Conservation (phyloP, 2,888 invertebrate genomes). For the Agrochola macilenta region DNA sequence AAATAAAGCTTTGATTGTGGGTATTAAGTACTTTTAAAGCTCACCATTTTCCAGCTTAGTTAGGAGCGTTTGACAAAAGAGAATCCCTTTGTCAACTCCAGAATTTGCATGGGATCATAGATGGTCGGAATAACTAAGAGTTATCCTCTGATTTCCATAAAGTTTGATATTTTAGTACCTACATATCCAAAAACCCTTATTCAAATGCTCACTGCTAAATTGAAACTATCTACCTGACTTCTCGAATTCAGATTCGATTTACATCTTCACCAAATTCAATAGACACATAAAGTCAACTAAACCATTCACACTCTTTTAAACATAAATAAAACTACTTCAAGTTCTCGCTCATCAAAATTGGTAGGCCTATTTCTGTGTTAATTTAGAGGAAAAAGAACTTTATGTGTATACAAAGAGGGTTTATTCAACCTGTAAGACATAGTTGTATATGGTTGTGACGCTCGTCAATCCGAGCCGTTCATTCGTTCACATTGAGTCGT, state of each 20-base stretch:
- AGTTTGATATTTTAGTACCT: constrained; percentile 47
- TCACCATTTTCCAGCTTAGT: constrained; percentile 15
- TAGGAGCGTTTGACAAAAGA: constrained; percentile 14
- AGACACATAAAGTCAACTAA: constrained; percentile 53
- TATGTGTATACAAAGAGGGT: constrained; percentile 52
- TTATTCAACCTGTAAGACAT: constrained; percentile 46
- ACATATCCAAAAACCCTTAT: constrained; percentile 45
- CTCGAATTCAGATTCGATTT: constrained; percentile 55
- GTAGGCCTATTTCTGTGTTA: constrained; percentile 25
- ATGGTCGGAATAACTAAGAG: constrained; percentile 30
- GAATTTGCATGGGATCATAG: constrained; percentile 43
- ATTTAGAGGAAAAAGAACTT: constrained; percentile 55
- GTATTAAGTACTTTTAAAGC: constrained; percentile 3
- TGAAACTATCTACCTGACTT: constrained; percentile 37
- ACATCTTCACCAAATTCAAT: constrained; percentile 48
- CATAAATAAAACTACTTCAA: constrained; percentile 68
- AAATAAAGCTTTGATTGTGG: constrained; percentile 11
- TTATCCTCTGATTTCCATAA: constrained; percentile 42
- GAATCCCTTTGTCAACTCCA: constrained; percentile 20
- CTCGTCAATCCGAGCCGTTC: constrained; percentile 71
- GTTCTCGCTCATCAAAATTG: constrained; percentile 57
- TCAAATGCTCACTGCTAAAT: constrained; percentile 58
- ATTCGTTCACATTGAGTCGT: constrained; percentile 78
- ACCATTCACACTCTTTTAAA: constrained; percentile 63
- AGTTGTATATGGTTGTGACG: constrained; percentile 59